Conservation (phyloP, 2,113 vertebrate genomes). For the Scalopus aquaticus region DNA sequence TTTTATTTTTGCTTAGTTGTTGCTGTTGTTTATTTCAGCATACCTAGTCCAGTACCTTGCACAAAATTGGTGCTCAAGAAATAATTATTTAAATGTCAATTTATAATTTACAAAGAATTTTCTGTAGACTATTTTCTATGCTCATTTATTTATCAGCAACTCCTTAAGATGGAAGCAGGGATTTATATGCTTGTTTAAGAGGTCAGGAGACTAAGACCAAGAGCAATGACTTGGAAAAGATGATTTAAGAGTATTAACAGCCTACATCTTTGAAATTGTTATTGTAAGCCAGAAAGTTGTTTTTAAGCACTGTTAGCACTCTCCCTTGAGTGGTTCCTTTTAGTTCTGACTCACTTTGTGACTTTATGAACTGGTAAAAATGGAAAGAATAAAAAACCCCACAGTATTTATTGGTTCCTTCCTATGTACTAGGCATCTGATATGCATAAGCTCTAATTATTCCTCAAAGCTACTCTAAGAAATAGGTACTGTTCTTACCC, state of each 20-base stretch:
- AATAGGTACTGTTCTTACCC: neutral
- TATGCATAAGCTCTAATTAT: neutral
- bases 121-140: neutral
- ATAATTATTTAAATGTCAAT: neutral
- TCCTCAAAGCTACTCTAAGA: neutral
- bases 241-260: constrained; percentile 70
- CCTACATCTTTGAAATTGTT: constrained; percentile 64
- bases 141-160: neutral
- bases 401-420: neutral
- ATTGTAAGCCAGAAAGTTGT: constrained; percentile 30
- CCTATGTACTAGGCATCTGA: neutral
- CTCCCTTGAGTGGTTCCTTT: constrained; percentile 22
- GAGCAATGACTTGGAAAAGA: neutral
- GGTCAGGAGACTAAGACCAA: neutral
- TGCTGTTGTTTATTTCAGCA: neutral
- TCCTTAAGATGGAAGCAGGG: neutral
- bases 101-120: neutral
- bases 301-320: neutral
- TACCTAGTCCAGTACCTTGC: neutral
- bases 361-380: constrained; percentile 13
- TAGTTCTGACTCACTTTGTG: neutral
- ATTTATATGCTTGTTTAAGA: neutral
- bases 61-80: neutral
- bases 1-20: neutral
- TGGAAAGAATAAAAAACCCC: neutral